These are phyloP conservation scores for Teleogryllus oceanicus DNA, from an alignment of 2,888 invertebrate genomes.

Conservation along the genomic window DNA sequence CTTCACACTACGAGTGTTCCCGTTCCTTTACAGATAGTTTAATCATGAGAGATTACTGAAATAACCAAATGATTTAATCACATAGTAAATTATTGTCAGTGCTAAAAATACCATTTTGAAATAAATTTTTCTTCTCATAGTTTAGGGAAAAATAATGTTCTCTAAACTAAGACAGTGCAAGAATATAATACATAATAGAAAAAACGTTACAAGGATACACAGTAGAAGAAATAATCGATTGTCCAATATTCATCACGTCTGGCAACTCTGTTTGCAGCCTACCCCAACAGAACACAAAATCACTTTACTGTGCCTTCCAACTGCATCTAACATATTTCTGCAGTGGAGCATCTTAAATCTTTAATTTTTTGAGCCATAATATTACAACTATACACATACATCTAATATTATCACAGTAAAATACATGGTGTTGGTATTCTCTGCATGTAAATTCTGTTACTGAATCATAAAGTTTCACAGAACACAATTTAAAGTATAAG, in stretches of 20 bases:
- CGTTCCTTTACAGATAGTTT: too few species aligned
- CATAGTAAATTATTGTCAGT: too few species aligned
- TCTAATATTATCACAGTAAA: constrained; percentile 2
- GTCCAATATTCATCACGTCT: neutral
- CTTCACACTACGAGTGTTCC: too few species aligned
- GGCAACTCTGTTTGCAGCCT: neutral
- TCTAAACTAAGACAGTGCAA: too few species aligned
- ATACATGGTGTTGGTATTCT: constrained; percentile 8
- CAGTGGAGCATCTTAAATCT: neutral
- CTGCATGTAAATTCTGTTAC: neutral
- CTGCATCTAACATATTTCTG: neutral
- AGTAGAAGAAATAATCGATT: neutral
- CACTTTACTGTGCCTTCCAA: constrained; percentile 1
- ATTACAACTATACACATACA: neutral
- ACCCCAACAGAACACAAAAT: neutral
- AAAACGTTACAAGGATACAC: too few species aligned
- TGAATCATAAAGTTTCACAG: neutral
- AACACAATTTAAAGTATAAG: too few species aligned
- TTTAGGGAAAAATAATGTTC: too few species aligned
- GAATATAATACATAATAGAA: too few species aligned
- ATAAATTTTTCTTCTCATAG: too few species aligned
- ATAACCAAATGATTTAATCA: too few species aligned
- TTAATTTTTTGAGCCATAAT: constrained; percentile 1
- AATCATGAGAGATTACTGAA: too few species aligned
- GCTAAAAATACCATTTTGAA: too few species aligned